These are phyloP conservation scores for Tetraneura akinire DNA, from an alignment of 1,140 invertebrate species.

Conservation along the genomic window DNA sequence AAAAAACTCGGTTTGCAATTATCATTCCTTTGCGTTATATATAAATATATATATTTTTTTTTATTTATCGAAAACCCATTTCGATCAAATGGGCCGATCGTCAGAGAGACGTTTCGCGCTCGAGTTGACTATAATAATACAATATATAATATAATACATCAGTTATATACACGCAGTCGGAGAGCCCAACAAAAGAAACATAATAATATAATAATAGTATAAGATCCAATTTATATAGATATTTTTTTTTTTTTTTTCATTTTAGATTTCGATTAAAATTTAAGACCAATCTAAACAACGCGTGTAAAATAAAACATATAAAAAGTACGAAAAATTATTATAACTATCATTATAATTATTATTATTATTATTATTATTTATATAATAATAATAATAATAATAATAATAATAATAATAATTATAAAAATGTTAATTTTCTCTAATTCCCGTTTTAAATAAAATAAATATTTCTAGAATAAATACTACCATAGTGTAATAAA, in stretches of 20 bases:
- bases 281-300: too few species aligned
- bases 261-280: slow-evolving; percentile 25
- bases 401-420: too few species aligned
- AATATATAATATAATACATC: slow-evolving; percentile 16
- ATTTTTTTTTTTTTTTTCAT: slow-evolving; percentile 19
- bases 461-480: too few species aligned
- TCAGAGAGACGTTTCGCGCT: slow-evolving; percentile 23
- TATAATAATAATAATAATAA: too few species aligned
- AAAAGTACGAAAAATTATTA: too few species aligned
- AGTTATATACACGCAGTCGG: neutral
- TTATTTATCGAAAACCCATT: slow-evolving; percentile 22
- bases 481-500: too few species aligned
- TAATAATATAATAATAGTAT: neutral
- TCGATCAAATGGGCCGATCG: slow-evolving; percentile 47
- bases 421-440: too few species aligned
- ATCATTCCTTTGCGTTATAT: slow-evolving; percentile 20
- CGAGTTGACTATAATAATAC: neutral
- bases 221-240: neutral
- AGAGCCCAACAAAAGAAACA: neutral
- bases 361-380: too few species aligned
- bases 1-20: slow-evolving; percentile 45
- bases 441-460: too few species aligned
- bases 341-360: too few species aligned
- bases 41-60: neutral
- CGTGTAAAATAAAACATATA: too few species aligned